Evolutionary conservation across 2,797 vertebrate species (phyloP).

Genomic region (Leptatherina wallacei): DNA sequence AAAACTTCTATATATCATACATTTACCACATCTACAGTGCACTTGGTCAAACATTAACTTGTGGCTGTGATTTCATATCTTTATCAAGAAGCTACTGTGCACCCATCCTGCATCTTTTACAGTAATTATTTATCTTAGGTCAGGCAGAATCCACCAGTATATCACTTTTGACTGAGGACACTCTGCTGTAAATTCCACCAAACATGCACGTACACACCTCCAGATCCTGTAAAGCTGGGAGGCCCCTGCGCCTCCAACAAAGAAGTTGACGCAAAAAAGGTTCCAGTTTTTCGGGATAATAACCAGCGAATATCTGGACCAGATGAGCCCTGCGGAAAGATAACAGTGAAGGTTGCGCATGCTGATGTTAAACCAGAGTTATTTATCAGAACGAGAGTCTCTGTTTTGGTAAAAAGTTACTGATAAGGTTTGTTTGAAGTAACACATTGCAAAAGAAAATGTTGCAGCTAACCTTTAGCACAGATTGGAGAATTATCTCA

Average conservation of each 20-base stretch:
- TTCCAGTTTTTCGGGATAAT: slow-evolving; percentile 99
- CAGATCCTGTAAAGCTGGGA: slow-evolving; percentile 96
- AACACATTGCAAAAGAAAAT: slow-evolving; percentile 47
- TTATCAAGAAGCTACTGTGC: slow-evolving; percentile 14
- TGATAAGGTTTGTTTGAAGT: slow-evolving; percentile 67
- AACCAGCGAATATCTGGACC: slow-evolving; percentile 98
- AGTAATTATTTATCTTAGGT: background rate
- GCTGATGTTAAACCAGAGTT: slow-evolving; percentile 15
- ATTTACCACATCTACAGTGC: slow-evolving; percentile 18
- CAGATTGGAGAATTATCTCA: slow-evolving; percentile 1
- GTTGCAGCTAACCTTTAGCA: slow-evolving; percentile 53
- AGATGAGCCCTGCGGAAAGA: slow-evolving; percentile 89
- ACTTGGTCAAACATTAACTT: slow-evolving; percentile 26
- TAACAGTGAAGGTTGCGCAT: slow-evolving; percentile 32
- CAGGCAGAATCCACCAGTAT: background rate
- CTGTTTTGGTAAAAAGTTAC: slow-evolving; percentile 38
- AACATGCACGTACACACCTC: slow-evolving; percentile 80
- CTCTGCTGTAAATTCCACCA: background rate
- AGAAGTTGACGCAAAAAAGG: slow-evolving; percentile 97
- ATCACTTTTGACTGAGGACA: background rate
- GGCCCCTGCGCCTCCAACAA: slow-evolving; percentile 90
- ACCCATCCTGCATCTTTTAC: background rate
- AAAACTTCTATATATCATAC: slow-evolving; percentile 15
- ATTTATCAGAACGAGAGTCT: slow-evolving; percentile 42
- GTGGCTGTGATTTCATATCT: background rate